Percentiles rank a stretch among this genome's conserved stretches.
Evolutionary conservation across 2,113 vertebrate genomes (phyloP).

Genomic region (Shinisaurus crocodilurus): DNA sequence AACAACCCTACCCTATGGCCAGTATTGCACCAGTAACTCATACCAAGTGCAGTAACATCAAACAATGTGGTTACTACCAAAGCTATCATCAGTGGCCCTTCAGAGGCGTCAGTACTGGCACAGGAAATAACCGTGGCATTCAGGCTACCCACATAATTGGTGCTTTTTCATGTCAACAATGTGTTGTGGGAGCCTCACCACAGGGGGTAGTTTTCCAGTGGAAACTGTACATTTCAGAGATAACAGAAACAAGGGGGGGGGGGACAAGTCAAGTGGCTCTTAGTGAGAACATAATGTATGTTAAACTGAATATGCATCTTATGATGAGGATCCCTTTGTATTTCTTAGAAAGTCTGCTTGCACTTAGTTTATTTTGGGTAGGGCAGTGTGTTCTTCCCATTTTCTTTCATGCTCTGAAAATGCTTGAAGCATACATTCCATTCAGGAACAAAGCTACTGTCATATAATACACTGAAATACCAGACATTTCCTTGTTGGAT

Average conservation of each 20-base stretch:
- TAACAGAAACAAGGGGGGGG: not conserved
- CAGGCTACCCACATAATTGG: not conserved
- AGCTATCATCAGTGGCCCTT: not conserved
- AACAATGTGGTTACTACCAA: not conserved
- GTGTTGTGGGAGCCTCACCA: not conserved
- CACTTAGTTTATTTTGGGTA: not conserved
- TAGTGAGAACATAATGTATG: not conserved
- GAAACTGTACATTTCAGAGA: not conserved
- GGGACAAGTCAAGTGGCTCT: too few species aligned
- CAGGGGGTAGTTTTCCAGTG: not conserved
- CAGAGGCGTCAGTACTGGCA: not conserved
- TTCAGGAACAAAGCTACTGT: not conserved
- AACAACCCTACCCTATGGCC: not conserved
- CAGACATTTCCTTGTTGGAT: not conserved
- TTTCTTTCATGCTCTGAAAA: not conserved
- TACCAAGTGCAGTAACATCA: too few species aligned
- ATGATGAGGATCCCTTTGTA: not conserved
- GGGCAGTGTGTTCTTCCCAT: not conserved
- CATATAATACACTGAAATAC: not conserved
- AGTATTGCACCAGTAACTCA: too few species aligned
- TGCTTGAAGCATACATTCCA: not conserved
- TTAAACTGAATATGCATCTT: not conserved
- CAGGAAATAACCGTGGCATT: not conserved
- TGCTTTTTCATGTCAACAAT: not conserved
- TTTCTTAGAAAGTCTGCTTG: not conserved